Conservation (phyloP, 2,888 invertebrate species). For the Drosophila demipolita region DNA sequence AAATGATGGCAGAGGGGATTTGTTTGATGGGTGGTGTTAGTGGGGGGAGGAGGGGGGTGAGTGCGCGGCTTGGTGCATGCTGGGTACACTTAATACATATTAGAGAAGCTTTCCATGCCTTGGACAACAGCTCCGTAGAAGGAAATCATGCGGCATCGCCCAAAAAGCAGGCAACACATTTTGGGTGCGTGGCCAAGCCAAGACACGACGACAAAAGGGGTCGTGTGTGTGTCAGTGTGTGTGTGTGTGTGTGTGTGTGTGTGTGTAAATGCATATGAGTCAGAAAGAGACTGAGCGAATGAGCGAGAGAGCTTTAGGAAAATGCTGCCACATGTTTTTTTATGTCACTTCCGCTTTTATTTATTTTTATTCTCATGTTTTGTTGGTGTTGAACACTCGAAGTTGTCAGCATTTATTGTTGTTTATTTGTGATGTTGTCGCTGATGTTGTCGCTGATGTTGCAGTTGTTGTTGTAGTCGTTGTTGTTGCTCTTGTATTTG, state of each 20-base stretch:
- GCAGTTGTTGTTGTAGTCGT: neutral
- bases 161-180: slow-evolving; percentile 71
- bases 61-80: neutral
- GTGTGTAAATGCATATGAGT: neutral
- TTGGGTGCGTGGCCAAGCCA: slow-evolving; percentile 75
- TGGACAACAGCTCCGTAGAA: slow-evolving; percentile 40
- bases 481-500: slow-evolving; percentile 29
- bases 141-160: slow-evolving; percentile 44
- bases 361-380: slow-evolving; percentile 60
- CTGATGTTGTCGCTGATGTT: slow-evolving; percentile 13
- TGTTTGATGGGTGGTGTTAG: neutral
- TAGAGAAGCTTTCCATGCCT: slow-evolving; percentile 62
- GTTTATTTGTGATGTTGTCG: slow-evolving; percentile 9
- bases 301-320: slow-evolving; percentile 32
- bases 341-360: slow-evolving; percentile 74
- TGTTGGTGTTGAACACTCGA: slow-evolving; percentile 32
- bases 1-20: slow-evolving; percentile 1
- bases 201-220: slow-evolving; percentile 1
- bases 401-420: slow-evolving; percentile 34
- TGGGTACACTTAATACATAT: slow-evolving; percentile 50
- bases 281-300: neutral
- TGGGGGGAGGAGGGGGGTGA: too few species aligned
- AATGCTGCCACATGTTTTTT: slow-evolving; percentile 76
- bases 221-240: neutral
- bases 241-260: neutral